Evolutionary conservation across 2,797 vertebrate genomes (phyloP).

Genomic region (Phoeniculus purpureus): DNA sequence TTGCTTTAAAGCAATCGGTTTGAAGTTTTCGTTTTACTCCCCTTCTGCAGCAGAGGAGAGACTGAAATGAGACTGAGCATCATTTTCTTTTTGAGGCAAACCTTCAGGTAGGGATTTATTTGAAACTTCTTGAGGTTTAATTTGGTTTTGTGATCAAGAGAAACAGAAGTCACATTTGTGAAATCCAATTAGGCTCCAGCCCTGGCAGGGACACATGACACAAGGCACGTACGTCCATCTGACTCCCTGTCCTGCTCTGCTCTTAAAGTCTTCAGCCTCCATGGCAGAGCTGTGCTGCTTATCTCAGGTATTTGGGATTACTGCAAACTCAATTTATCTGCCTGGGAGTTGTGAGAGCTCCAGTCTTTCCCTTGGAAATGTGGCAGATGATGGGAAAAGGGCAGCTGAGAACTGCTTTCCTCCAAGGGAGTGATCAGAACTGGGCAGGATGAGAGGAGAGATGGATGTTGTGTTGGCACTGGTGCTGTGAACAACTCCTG

Average conservation of each 20-base stretch:
- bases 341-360: neutral
- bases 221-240: neutral
- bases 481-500: fast-evolving
- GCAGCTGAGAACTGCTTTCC: neutral
- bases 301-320: constrained; percentile 23
- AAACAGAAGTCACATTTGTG: constrained; percentile 19
- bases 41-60: neutral
- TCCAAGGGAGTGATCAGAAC: neutral
- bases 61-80: neutral
- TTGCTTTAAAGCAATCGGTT: neutral
- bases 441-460: neutral
- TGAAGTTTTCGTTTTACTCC: neutral
- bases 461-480: neutral
- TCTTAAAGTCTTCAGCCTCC: neutral
- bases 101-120: neutral
- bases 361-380: neutral
- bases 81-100: neutral
- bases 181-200: constrained; percentile 44
- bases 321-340: neutral
- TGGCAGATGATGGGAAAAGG: neutral
- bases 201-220: neutral
- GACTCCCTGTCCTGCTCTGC: neutral
- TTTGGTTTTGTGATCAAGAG: constrained; percentile 38
- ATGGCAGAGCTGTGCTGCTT: neutral
- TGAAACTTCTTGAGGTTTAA: neutral